Evolutionary conservation across 2,797 vertebrate genomes (phyloP), one percentile per base, ranked within the genome.

Genomic region (Hoplostethus atlanticus): DNA sequence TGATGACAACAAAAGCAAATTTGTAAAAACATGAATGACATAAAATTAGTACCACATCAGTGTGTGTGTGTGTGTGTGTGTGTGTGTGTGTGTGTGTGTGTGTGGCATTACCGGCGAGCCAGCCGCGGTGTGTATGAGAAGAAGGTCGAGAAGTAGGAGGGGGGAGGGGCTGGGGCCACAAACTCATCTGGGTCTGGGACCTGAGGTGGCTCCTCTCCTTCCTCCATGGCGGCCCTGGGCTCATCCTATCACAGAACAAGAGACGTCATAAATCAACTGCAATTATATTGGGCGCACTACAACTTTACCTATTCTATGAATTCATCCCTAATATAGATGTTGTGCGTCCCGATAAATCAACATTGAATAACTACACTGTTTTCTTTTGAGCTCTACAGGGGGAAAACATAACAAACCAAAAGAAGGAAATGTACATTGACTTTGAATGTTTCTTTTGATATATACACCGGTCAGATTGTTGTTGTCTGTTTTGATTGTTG

Each of bases 131-230:
- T 93, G 66, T 83, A 94, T 0, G 95, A 94, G 89, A 92, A 95
- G 81, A 94, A 94, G 0, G 93, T 93, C 48, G 94, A 94, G 77
- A 96, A 97, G 79, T 96, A 97, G 28, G 96, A 96, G 0, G 96
- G 96, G n/a, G 96, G 95, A 0, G 94, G 96, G 11, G 91, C 94
- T 0, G 95, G 95, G 0, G 95, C 92, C 40, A 96, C 93, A 76
- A 97, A 97, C 71, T 94, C 95, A 10, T 96, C 95, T 0, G 92
- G 92, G 80, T 97, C 94, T 0, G 91, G 94, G 58, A 84, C 17
- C 0, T 11, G 78, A 55, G 81, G 63, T 0, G 89, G 83, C 1
- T 95, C 95, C 83, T 95, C 96, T 42, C 61, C 89, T 50, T 96
- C 95, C 57, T 96, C 95, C 0, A 68, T 81, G 16, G 91, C 87